A percentile compares a stretch with the other conserved stretches of the same genome.
These are phyloP conservation scores for Seriola aureovittata DNA, from an alignment of 2,113 vertebrate genomes.

Conservation along the genomic window DNA sequence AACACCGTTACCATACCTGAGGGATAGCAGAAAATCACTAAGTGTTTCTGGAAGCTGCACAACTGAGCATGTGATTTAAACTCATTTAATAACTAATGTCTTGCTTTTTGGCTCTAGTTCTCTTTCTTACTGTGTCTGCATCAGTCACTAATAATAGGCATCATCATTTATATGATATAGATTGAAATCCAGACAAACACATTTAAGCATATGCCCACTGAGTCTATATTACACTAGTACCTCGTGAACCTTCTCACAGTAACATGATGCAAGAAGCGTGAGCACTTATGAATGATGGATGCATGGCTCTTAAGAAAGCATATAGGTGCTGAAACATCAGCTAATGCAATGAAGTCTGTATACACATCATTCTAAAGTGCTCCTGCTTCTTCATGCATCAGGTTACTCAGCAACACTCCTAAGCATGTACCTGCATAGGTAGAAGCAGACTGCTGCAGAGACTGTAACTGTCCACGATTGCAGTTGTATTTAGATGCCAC, in stretches of 20 bases:
- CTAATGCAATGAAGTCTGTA: conserved; percentile 21
- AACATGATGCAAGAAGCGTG: conserved; percentile 24
- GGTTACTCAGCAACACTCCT: background rate
- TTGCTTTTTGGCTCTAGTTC: background rate
- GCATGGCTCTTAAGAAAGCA: background rate
- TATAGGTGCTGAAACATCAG: background rate
- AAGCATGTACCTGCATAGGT: conserved; percentile 90
- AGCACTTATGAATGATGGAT: conserved; percentile 2
- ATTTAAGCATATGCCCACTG: background rate
- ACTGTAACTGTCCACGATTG: conserved; percentile 96
- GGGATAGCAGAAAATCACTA: background rate
- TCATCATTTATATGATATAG: background rate
- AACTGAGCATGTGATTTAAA: background rate
- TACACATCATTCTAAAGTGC: background rate
- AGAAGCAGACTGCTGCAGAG: conserved; percentile 96
- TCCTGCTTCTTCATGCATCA: background rate
- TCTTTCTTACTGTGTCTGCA: background rate
- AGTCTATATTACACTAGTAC: background rate
- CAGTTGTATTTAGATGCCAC: conserved; percentile 94
- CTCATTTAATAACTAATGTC: background rate
- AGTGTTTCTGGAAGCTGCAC: background rate
- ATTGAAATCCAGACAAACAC: background rate
- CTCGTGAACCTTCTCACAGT: conserved; percentile 2
- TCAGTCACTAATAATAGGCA: background rate
- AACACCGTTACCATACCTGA: conserved; percentile 97